Base-by-base conservation (phyloP, 2,113 vertebrate species). In the Phoenicopterus ruber region DNA sequence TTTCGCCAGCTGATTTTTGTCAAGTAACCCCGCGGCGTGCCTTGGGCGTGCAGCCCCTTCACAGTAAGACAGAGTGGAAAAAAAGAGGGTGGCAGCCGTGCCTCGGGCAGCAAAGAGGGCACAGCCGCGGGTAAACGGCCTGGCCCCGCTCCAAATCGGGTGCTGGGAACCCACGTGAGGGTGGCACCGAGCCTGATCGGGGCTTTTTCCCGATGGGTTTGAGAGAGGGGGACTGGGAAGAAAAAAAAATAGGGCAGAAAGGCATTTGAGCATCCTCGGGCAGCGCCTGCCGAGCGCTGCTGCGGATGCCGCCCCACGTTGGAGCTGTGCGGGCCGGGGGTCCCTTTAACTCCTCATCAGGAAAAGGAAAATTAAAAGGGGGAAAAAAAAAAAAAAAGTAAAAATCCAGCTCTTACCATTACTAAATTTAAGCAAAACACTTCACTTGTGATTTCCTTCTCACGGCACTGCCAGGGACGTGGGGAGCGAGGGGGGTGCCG, bases 1-100 rank as follows among this genome's bases (percentile, higher is more conserved):
- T 96, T 82, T 88, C 26, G 31, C 82, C 89, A 94, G 96, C 95
- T 95, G 82, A 94, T 29, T 90, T n/a, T 93, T 73, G 84, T 95
- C 96, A 94, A 95, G 96, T 95, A 91, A 95, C 90, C 96, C 88
- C 38, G 4, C 5, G 2, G 89, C 7, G 10, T 66, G 82, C 66
- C 91, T 65, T 1, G 80, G 88, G 84, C 80, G 15, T 6, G 40
- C 89, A 63, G 86, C 86, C 94, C 67, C 89, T 94, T 96, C 97
- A 95, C 95, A 95, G 95, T 94, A 63, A 79, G 61, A 71, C 66
- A 52, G 76, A 86, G 86, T 36, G 28, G 28, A 59, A 62, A 49
- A 59, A 36, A 52, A 46, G 59, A 58, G 91, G 59, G 88, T 15
- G 44, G 82, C 82, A 83, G 82, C 88, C 0, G 0, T 36, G 86